Evolutionary conservation across 2,113 vertebrate species (phyloP).

Genomic region (Coptodon rendalli): DNA sequence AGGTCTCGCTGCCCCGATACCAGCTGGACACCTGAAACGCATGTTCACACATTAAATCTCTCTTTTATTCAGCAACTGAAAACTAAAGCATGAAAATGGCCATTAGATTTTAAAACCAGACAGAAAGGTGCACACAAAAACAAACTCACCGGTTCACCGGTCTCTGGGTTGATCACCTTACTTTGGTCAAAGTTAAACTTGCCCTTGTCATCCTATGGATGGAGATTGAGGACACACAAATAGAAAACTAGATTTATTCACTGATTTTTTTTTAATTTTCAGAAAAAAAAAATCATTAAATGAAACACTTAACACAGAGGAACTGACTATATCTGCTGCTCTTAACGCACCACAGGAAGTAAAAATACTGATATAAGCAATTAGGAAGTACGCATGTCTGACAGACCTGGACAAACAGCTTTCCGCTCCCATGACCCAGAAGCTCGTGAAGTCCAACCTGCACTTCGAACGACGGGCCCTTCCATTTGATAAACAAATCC

Average conservation of each 20-base stretch:
- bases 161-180: slow-evolving; percentile 82
- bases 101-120: not conserved
- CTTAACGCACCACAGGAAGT: not conserved
- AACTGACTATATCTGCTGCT: not conserved
- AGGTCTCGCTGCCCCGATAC: slow-evolving; percentile 85
- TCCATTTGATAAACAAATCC: slow-evolving; percentile 86
- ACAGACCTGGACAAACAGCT: slow-evolving; percentile 85
- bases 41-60: not conserved
- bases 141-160: slow-evolving; percentile 76
- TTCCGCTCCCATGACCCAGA: slow-evolving; percentile 87
- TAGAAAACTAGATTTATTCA: not conserved
- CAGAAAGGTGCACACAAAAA: not conserved
- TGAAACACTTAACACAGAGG: not conserved
- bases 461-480: slow-evolving; percentile 86
- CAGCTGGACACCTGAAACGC: slow-evolving; percentile 79
- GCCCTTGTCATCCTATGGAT: slow-evolving; percentile 76
- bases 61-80: not conserved
- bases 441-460: slow-evolving; percentile 90
- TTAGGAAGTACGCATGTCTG: too few species aligned
- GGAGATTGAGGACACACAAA: not conserved
- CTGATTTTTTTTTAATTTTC: not conserved
- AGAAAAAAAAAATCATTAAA: not conserved
- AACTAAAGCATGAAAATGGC: not conserved
- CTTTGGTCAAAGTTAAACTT: slow-evolving; percentile 82
- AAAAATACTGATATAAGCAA: not conserved